These are phyloP conservation scores for Zaprionus taronus DNA, from an alignment of 1,140 invertebrate species.

Conservation along the genomic window DNA sequence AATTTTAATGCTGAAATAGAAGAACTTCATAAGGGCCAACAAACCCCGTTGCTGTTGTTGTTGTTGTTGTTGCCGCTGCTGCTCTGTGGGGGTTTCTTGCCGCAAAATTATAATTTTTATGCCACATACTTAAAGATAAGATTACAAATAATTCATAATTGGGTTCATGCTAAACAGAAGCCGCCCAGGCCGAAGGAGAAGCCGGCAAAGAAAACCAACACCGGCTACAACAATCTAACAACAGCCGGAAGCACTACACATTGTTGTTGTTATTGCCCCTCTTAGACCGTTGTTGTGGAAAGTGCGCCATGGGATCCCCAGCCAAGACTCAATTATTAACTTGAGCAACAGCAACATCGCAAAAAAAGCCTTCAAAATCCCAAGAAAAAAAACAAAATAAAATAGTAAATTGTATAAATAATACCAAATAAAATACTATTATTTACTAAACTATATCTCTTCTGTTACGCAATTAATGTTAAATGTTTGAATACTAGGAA, in stretches of 20 bases:
- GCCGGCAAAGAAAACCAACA: slow-evolving; percentile 48
- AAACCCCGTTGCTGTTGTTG: not conserved
- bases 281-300: slow-evolving; percentile 2
- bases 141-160: slow-evolving; percentile 79
- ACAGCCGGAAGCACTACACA: slow-evolving; percentile 35
- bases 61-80: slow-evolving; percentile 7
- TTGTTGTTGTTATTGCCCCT: slow-evolving; percentile 25
- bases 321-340: slow-evolving; percentile 31
- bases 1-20: slow-evolving; percentile 80
- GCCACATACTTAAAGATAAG: slow-evolving; percentile 77
- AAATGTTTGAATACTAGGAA: not conserved
- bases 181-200: slow-evolving; percentile 32
- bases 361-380: not conserved
- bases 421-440: not conserved
- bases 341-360: slow-evolving; percentile 22
- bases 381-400: not conserved
- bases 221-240: slow-evolving; percentile 41
- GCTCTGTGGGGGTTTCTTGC: slow-evolving; percentile 68
- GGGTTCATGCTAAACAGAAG: slow-evolving; percentile 60
- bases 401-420: not conserved
- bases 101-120: slow-evolving; percentile 75
- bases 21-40: slow-evolving; percentile 51
- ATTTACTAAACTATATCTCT: not conserved
- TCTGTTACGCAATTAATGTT: not conserved
- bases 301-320: slow-evolving; percentile 18